Conservation (phyloP, 2,797 vertebrate species). For the Nasua narica region DNA sequence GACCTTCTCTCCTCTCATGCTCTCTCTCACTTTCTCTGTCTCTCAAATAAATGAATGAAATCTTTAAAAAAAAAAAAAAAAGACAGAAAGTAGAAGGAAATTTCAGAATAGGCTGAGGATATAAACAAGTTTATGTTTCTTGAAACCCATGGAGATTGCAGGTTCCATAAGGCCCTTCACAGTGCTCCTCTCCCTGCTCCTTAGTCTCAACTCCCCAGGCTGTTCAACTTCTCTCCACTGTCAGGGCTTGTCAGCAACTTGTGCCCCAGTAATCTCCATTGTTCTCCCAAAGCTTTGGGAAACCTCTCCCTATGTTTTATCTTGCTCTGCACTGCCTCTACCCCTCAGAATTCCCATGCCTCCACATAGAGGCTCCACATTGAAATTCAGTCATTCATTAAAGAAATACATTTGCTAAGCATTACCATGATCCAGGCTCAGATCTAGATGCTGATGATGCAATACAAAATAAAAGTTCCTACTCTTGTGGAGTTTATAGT, state of each 20-base stretch:
- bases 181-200: background rate
- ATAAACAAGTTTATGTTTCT: background rate
- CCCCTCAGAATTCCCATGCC: background rate
- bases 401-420: background rate
- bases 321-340: background rate
- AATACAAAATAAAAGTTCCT: background rate
- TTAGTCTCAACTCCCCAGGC: background rate
- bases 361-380: background rate
- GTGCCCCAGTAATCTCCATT: background rate
- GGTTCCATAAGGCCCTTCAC: background rate
- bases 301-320: background rate
- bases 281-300: background rate
- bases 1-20: too few relatives aligned
- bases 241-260: background rate
- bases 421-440: background rate
- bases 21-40: too few relatives aligned
- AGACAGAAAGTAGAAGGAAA: background rate
- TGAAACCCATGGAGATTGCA: background rate
- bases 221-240: background rate
- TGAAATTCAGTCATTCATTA: background rate
- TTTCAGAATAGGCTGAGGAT: background rate
- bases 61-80: too few relatives aligned
- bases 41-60: too few relatives aligned
- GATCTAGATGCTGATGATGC: background rate
- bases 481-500: background rate